These are phyloP conservation scores for Zapornia atra DNA, from an alignment of 2,113 vertebrate genomes.

Conservation along the genomic window DNA sequence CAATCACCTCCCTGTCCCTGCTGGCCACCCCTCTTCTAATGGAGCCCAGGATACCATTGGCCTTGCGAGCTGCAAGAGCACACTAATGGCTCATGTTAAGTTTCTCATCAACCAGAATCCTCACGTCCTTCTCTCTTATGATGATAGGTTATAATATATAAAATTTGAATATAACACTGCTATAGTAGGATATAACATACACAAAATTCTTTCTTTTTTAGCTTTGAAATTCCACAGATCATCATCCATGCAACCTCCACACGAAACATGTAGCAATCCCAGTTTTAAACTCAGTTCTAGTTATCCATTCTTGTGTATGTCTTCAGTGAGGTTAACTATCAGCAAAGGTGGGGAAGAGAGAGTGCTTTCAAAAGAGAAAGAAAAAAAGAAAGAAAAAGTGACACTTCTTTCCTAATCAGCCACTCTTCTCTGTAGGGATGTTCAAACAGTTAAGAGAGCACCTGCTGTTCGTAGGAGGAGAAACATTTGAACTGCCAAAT, in stretches of 20 bases:
- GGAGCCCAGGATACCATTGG: too few species aligned
- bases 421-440: conserved; percentile 69
- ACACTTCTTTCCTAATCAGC: conserved; percentile 61
- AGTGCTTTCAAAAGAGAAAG: background rate
- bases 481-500: conserved; percentile 49
- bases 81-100: too few species aligned
- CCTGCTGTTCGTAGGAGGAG: conserved; percentile 32
- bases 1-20: too few species aligned
- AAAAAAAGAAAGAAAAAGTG: accelerated
- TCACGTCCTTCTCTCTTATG: too few species aligned
- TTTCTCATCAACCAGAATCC: too few species aligned
- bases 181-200: background rate
- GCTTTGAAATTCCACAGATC: background rate
- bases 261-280: background rate
- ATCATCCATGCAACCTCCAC: background rate
- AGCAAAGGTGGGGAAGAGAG: background rate
- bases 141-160: too few species aligned
- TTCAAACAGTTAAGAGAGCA: conserved; percentile 63
- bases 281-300: background rate
- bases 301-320: background rate
- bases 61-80: too few species aligned
- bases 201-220: background rate
- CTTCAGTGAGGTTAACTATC: background rate
- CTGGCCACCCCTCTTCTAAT: too few species aligned
- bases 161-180: too few species aligned